Base-by-base conservation (phyloP, 2,113 vertebrate genomes). In the Limnothrissa miodon region DNA sequence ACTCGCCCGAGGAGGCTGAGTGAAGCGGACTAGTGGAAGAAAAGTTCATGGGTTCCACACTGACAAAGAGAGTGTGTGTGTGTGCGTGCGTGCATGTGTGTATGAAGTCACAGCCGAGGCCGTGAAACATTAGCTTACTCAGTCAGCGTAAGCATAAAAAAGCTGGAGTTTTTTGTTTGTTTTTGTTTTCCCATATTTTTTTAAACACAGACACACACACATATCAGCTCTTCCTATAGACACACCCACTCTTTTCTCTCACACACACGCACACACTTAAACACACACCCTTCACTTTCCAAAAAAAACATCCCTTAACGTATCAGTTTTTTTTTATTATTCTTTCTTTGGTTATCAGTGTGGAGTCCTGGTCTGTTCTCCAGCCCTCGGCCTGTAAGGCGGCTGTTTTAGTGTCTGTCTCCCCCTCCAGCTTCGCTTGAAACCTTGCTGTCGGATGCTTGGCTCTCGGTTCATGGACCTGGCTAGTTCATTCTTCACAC, bases 1-100 rank as follows among this genome's bases (percentile, higher is more conserved):
- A 70, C 66, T 74, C 66, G 36, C 66, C 66, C 4, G 66, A 74
- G 56, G 53, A 86, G 33, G 66, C 66, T 0, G 66, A 74, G 66
- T 74, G 29, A 36, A 39, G 29, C 66, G 33, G 66, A 74, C 10
- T 13, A 15, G 11, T 33, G 33, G 66, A 74, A 11, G 66, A 74
- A 36, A 10, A 33, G 62, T 33, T 70, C 23, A 56, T 70, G 8
- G 62, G 62, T 19, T 66, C 62, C 62, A 66, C 10, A 23, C 6
- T 10, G 62, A 29, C 29, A 0, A 29, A 3, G 62, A 5, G 62
- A 1, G 62, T 4, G 29, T 13, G 33, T 36, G 25, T 36, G 25
- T 13, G 25, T 70, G 62, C 36, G 25, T 70, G 62, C 13, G 9
- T 1, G 25, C 36, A 11, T 70, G 62, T 33, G 25, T 70, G 25